These are phyloP conservation scores for Parthenolecanium corni DNA, from an alignment of 2,888 invertebrate genomes.

Conservation along the genomic window DNA sequence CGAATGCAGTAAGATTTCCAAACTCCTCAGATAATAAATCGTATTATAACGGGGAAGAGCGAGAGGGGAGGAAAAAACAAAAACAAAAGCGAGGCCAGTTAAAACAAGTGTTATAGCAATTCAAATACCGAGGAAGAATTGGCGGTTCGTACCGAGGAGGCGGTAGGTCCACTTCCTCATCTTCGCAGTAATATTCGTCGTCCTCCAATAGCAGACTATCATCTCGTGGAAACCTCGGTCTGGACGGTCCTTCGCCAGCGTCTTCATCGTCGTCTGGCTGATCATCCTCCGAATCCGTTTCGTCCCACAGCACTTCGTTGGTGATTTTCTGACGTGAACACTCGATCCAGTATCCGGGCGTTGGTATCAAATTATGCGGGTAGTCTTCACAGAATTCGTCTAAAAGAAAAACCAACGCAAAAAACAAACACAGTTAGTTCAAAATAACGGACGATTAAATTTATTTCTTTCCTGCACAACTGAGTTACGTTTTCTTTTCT, in stretches of 20 bases:
- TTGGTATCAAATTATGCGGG: constrained; percentile 80
- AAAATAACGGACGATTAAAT: too few species aligned
- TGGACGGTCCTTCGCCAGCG: constrained; percentile 34
- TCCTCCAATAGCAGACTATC: constrained; percentile 53
- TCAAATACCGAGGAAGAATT: not conserved
- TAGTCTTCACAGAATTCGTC: constrained; percentile 89
- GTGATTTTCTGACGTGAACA: constrained; percentile 84
- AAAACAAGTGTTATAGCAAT: too few species aligned
- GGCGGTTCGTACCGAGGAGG: constrained; percentile 35
- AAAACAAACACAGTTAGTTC: too few species aligned
- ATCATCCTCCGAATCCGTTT: constrained; percentile 72
- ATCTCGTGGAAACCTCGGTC: constrained; percentile 48
- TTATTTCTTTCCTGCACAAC: too few species aligned
- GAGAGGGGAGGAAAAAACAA: not conserved
- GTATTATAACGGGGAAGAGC: too few species aligned
- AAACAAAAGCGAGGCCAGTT: not conserved
- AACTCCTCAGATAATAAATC: too few species aligned
- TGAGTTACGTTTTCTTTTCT: too few species aligned
- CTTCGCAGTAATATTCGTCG: constrained; percentile 45
- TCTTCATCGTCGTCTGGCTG: constrained; percentile 40
- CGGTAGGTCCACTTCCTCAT: constrained; percentile 39
- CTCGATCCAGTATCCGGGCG: constrained; percentile 91
- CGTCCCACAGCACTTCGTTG: constrained; percentile 71
- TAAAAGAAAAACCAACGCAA: constrained; percentile 40
- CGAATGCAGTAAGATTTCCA: too few species aligned